These are phyloP conservation scores for Uromys caudimaculatus DNA, from an alignment of 2,797 vertebrate species.

Conservation along the genomic window DNA sequence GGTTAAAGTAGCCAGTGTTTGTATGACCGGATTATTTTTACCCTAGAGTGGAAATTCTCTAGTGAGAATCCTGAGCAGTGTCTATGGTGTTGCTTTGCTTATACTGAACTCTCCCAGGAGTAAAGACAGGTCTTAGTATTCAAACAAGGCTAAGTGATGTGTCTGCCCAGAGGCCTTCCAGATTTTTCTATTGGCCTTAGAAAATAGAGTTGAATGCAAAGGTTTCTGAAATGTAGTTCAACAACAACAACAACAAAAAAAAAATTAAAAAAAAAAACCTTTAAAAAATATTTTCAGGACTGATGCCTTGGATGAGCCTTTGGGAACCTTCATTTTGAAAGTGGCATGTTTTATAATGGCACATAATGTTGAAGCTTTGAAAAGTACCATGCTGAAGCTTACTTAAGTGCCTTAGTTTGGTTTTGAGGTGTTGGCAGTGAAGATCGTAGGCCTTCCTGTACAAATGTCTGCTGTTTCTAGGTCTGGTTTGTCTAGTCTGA, in stretches of 20 bases:
- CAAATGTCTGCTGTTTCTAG: constrained; percentile 3
- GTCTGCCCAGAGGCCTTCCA: neutral
- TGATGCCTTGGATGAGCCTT: neutral
- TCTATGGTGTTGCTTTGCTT: constrained; percentile 9
- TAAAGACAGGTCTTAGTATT: neutral
- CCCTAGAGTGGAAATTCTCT: neutral
- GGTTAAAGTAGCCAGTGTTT: neutral
- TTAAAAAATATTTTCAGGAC: neutral
- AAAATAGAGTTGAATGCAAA: neutral
- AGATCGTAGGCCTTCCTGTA: neutral
- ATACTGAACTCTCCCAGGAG: neutral
- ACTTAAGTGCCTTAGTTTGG: neutral
- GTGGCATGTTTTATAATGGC: constrained; percentile 7
- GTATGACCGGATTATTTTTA: constrained; percentile 30
- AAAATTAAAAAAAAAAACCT: neutral
- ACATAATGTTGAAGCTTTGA: neutral
- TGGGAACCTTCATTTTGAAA: neutral
- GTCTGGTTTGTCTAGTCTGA: neutral
- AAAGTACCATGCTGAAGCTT: neutral
- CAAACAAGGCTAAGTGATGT: neutral
- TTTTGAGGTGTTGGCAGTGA: neutral
- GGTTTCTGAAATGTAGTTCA: constrained; percentile 5
- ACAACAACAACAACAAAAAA: too few species aligned
- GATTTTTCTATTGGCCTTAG: neutral
- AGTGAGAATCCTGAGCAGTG: constrained; percentile 26